Evolutionary conservation across 2,888 invertebrate species (phyloP), one percentile per base, ranked within the genome.

Genomic region (Pseudeuparius sepicola): DNA sequence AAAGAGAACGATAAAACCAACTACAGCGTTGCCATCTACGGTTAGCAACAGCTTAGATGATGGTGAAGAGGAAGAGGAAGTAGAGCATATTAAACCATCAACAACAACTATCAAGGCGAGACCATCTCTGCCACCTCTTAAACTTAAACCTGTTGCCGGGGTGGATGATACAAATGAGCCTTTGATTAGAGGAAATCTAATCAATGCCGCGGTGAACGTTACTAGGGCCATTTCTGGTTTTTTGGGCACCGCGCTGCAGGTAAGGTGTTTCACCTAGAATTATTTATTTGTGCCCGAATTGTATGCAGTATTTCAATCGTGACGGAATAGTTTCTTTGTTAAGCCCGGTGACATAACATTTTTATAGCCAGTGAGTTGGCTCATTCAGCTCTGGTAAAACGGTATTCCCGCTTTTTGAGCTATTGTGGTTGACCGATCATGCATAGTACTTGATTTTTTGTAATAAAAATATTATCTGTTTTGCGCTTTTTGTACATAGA

Each of bases 191-290:
- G 64, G 60, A 41, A 67, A 68, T 57, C 67, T 81, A 37, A 70
- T 82, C 31, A 77, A 73, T 35, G 79, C 81, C 11, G 82, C 82
- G 38, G 75, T 82, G 46, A 80, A 81, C 50, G 80, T 81, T 41
- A 82, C 82, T 15, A 72, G 77, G 58, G 79, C 80, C 2, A 80
- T 84, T 57, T 79, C 82, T 40, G 75, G 77, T 59, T 82, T 84
- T 61, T 67, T 84, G 51, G 81, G 82, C 49, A 75, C 78, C 52
- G 82, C 83, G 35, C 71, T 84, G 53, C 79, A 81, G 74, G 84
- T 83, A 59, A 46, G 12, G 7, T n/a, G n/a, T n/a, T n/a, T n/a
- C 20, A 20, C n/a, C 20, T 20, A 20, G 20, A 7, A 20, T 20
- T 20, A 6, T 5, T 4, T 12, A 14, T 27, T n/a, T n/a, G n/a